Base-by-base conservation (phyloP, 2,113 vertebrate species). In the Coregonus clupeaformis region DNA sequence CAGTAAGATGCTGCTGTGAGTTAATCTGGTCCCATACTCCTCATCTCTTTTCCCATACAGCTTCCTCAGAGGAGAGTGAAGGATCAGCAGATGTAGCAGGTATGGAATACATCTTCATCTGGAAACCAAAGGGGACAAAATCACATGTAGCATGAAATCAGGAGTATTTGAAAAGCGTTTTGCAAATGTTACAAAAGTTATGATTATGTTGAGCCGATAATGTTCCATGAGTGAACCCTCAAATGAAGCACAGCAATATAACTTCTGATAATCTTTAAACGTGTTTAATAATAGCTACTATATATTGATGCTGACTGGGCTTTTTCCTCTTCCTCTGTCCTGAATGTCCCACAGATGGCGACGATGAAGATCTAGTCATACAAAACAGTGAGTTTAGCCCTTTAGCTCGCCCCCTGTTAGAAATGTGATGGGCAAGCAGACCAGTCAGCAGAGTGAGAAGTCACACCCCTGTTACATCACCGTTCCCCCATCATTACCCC, bases 401-500 rank as follows among this genome's bases (percentile, higher is more conserved):
- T 45, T 77, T 69, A 18, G 24, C 18, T 60, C 6, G 20, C 7
- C 57, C 57, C n/a, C 16, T 52, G 5, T 11, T 60, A 60, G 57
- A n/a, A 60, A 42, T 42, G 57, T 84, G 80, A 76, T 79, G 73
- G 71, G 71, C 79, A 78, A 68, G 73, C 79, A 59, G 76, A 65
- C 72, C 77, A 77, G 78, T 82, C 62, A 42, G 36, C 36, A 12
- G 36, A 42, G 36, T 42, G 9, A 69, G 62, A 74, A 49, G 63
- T 71, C 62, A 49, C 71, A 75, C 68, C 82, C 67, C 74, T 66
- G 55, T 79, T 82, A 73, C 65, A 79, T 74, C 73, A 73, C 74
- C 62, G 49, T 79, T 80, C 79, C 75, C 64, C 70, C 65, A 82
- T 83, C 85, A 90, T 92, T 91, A 88, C 78, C 67, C 65, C 74